These are phyloP conservation scores for Sebastes nivosus DNA, from an alignment of 2,797 vertebrate genomes.

Conservation along the genomic window DNA sequence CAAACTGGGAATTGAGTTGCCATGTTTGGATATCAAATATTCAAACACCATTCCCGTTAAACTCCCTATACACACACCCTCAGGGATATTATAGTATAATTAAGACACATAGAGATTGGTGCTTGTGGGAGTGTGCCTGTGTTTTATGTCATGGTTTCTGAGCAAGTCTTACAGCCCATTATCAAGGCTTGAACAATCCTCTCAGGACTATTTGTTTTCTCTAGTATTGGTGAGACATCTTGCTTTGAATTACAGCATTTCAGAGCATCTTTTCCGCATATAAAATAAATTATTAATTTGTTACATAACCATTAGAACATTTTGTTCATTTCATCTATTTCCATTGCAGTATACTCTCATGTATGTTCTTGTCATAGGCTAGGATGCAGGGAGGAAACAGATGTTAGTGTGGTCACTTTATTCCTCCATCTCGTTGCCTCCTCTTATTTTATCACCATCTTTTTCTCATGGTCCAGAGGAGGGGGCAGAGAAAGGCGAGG, in stretches of 20 bases:
- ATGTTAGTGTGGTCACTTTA: slow-evolving; percentile 26
- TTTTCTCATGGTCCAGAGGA: slow-evolving; percentile 62
- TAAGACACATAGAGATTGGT: not conserved
- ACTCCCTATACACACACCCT: not conserved
- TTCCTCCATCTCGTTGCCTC: slow-evolving; percentile 16
- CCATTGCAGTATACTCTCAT: not conserved
- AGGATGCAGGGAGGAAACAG: slow-evolving; percentile 19
- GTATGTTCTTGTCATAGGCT: not conserved
- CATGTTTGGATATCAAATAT: slow-evolving; percentile 25
- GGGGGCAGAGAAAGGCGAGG: slow-evolving; percentile 76
- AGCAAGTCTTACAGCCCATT: slow-evolving; percentile 5
- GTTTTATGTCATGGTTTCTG: slow-evolving; percentile 12
- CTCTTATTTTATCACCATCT: slow-evolving; percentile 61
- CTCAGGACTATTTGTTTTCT: not conserved
- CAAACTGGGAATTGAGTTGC: not conserved
- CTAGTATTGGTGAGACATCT: not conserved
- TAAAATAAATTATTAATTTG: slow-evolving; percentile 76
- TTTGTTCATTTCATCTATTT: slow-evolving; percentile 50
- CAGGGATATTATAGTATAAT: not conserved
- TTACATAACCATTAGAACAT: slow-evolving; percentile 71
- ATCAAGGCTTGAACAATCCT: not conserved
- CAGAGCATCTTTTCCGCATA: slow-evolving; percentile 52
- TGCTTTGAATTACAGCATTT: slow-evolving; percentile 26
- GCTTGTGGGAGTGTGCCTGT: slow-evolving; percentile 7
- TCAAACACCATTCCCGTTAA: slow-evolving; percentile 6